Evolutionary conservation across 2,113 vertebrate genomes (phyloP), one percentile per base, ranked within the genome.

Genomic region (Cynocephalus volans): DNA sequence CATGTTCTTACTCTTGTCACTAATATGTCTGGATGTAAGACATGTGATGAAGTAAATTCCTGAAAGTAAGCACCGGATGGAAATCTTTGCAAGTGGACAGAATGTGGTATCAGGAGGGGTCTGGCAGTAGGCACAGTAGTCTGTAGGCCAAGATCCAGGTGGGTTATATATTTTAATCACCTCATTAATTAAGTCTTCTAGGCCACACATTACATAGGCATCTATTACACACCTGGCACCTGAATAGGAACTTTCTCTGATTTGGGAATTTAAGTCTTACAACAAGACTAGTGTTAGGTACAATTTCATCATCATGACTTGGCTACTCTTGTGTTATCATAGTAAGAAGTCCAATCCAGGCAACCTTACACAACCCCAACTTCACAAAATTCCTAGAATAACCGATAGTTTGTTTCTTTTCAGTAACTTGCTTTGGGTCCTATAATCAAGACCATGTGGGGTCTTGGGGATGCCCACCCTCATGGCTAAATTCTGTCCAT

Each of bases 131-230:
- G 33, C n/a, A n/a, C 33, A 84, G 23, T 23, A 26, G n/a, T 11
- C 76, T 65, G 1, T 24, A 17, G 31, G 64, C 50, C 54, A 91
- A 88, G 62, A 73, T 64, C 82, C 67, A 79, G n/a, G 12, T 18
- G 45, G 58, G 19, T 31, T 72, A 11, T 90, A 41, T 17, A 82
- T 77, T 86, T 60, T 69, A 85, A 62, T 54, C n/a, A 81, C 50
- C 41, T 93, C n/a, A 12, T 96, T 69, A 77, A 56, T 56, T 73
- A 67, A 17, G 36, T 89, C 67, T 77, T 95, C 88, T 54, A 89
- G 64, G 13, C 50, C 62, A 77, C 92, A 24, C 41, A 45, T 33
- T 88, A 23, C 23, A 81, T n/a, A 33, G 24, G n/a, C 33, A 64
- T 76, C 82, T 84, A 41, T 67, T 50, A 69, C 4, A 73, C 67